Conservation (phyloP, 92 coral and sea anemone genomes). For the Umimayanthus kanabou region DNA sequence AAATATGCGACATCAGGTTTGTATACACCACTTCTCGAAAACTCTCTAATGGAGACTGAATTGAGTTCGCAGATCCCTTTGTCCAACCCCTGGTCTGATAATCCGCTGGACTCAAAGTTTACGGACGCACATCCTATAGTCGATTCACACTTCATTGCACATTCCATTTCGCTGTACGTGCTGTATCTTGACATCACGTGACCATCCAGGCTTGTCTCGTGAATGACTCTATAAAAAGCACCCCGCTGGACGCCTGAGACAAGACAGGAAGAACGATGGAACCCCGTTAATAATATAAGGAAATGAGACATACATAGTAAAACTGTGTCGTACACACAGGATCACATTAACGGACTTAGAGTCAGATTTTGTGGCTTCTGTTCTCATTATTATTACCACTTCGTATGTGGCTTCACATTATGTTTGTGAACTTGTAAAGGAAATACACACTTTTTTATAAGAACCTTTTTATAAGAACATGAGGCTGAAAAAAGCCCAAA, state of each 20-base stretch:
- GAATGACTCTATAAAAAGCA: slow-evolving; percentile 10
- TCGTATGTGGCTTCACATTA: no score
- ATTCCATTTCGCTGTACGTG: slow-evolving; percentile 25
- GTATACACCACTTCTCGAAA: neutral
- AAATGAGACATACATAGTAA: no score
- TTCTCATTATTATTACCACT: no score
- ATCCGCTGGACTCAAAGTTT: slow-evolving; percentile 6
- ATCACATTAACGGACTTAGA: no score
- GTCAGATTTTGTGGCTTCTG: no score
- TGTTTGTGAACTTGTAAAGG: no score
- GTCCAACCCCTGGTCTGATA: neutral
- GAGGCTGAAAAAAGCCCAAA: no score
- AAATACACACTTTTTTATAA: no score
- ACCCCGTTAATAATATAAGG: no score
- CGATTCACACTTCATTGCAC: slow-evolving; percentile 3
- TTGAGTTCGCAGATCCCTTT: slow-evolving; percentile 22
- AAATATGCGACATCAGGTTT: neutral
- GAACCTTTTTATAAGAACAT: no score
- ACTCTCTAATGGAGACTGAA: neutral
- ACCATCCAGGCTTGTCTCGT: slow-evolving; percentile 18
- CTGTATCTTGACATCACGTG: slow-evolving; percentile 17
- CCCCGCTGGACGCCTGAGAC: slow-evolving; percentile 1
- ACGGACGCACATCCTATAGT: slow-evolving; percentile 6
- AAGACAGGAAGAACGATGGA: neutral
- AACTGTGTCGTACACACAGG: no score